Evolutionary conservation across 1,140 invertebrate genomes (phyloP).

Genomic region (Pectinophora gossypiella): DNA sequence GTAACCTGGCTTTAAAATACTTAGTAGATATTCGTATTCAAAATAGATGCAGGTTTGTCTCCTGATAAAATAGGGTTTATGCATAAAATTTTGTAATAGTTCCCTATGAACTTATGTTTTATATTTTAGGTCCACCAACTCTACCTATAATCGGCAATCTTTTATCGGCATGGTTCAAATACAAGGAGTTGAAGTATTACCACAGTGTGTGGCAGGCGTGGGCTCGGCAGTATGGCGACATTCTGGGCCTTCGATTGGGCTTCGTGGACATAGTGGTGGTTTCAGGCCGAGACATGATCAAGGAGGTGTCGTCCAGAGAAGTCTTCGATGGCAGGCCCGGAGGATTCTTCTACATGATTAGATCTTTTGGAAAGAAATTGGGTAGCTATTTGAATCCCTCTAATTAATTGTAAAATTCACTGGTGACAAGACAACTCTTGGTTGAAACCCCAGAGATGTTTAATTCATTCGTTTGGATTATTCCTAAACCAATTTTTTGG

Average conservation of each 20-base stretch:
- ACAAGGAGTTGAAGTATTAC: constrained; percentile 43
- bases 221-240: constrained; percentile 78
- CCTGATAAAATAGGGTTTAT: background rate
- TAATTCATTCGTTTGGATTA: no score
- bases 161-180: constrained; percentile 37
- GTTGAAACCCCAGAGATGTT: no score
- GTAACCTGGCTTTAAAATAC: no score
- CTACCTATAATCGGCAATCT: constrained; percentile 53
- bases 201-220: constrained; percentile 51
- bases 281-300: constrained; percentile 78
- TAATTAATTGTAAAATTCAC: no score
- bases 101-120: no score
- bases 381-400: no score
- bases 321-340: constrained; percentile 83
- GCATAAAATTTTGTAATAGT: background rate
- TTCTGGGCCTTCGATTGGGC: constrained; percentile 78
- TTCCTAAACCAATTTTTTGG: no score
- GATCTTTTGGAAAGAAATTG: constrained; percentile 79
- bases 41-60: no score
- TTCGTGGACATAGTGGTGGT: constrained; percentile 77
- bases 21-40: no score
- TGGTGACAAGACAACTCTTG: no score
- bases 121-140: constrained; percentile 49
- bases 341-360: constrained; percentile 80
- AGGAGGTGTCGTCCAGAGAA: constrained; percentile 77